Conservation (phyloP, 1,140 invertebrate species). For the Zaprionus capensis region DNA sequence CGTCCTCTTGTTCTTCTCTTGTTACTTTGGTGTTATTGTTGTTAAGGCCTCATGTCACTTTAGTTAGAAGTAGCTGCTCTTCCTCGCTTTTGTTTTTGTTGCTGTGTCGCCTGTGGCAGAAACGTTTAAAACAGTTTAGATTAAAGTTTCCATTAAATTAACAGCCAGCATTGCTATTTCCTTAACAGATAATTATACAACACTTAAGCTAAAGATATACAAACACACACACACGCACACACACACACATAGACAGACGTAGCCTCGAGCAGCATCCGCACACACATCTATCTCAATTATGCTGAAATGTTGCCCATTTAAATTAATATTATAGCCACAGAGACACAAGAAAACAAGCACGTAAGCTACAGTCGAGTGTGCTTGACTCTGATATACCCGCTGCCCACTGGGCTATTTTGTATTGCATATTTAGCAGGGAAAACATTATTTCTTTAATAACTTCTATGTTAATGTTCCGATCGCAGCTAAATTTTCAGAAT, state of each 20-base stretch:
- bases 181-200: conserved; percentile 38
- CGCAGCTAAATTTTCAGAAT: too few species aligned
- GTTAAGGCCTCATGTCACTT: conserved; percentile 80
- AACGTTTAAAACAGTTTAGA: conserved; percentile 63
- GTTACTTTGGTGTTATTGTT: conserved; percentile 54
- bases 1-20: conserved; percentile 24
- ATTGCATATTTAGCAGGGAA: too few species aligned
- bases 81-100: conserved; percentile 38
- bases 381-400: too few species aligned
- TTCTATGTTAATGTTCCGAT: too few species aligned
- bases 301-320: conserved; percentile 33
- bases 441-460: too few species aligned
- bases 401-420: too few species aligned
- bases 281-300: conserved; percentile 25
- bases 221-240: conserved; percentile 12
- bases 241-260: conserved; percentile 22
- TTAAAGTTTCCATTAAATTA: conserved; percentile 69
- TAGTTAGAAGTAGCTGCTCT: conserved; percentile 71
- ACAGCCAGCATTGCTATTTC: conserved; percentile 37
- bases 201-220: conserved; percentile 8
- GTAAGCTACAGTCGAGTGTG: too few species aligned
- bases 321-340: conserved; percentile 43
- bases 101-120: conserved; percentile 39
- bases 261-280: not conserved
- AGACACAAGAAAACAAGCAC: conserved; percentile 24